Base-by-base conservation (phyloP, 2,888 invertebrate genomes). In the Candidula unifasciata region DNA sequence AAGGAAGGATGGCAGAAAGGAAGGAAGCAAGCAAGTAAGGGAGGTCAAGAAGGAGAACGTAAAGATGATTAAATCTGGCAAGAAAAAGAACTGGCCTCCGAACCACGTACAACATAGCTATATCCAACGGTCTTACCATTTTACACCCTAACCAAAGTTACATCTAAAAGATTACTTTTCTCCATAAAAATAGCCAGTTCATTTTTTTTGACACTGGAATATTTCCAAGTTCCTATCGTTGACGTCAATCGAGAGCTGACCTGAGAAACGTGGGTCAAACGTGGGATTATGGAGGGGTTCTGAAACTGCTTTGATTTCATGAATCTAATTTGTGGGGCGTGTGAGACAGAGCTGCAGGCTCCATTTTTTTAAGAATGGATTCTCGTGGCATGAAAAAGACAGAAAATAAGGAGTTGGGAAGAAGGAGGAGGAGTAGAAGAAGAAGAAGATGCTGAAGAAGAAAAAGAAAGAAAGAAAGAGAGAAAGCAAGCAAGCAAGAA, bases 211-310 rank as follows among this genome's bases (percentile, higher is more conserved):
- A 44, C 44, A 44, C 13, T 44, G 44, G 44, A 44, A 44, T 6
- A 10, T 44, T 44, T 44, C 44, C 44, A 44, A 44, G 44, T 10
- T 1, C 13, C 44, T 44, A 8, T 66, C n/a, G 30, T 8, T 30
- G 66, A 66, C n/a, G 30, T n/a, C n/a, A 66, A 66, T n/a, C n/a
- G 3, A 66, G 10, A 2, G 30, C 13, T 27, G 66, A 30, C n/a
- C n/a, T n/a, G 66, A 16, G 66, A 66, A 66, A 66, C n/a, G 30
- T 27, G 66, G 66, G 66, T n/a, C 30, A 66, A 66, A 66, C n/a
- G 66, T 44, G 18, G 66, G 66, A 66, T 13, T 8, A 30, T 8
- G n/a, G 79, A 84, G 74, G 52, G 33, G 71, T 37, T 44, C 44
- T 44, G 6, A 44, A 44, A 44, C 13, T 44, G 13, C 2, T 6